Conservation (phyloP, 2,888 invertebrate species). For the Sthenelais limicola region DNA sequence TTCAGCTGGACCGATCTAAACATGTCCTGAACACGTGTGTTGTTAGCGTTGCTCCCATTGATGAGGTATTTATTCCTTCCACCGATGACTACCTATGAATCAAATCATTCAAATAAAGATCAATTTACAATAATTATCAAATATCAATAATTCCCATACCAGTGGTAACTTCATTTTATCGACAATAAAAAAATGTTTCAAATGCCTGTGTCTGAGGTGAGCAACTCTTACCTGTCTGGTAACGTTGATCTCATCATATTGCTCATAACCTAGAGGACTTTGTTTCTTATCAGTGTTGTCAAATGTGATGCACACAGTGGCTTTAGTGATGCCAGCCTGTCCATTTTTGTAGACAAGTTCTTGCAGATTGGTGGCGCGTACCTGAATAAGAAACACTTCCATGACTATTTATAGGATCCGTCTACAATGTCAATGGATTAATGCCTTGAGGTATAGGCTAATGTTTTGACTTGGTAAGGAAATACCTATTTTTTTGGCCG, state of each 20-base stretch:
- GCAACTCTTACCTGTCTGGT: slow-evolving; percentile 76
- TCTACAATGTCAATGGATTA: no score
- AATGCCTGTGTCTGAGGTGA: neutral
- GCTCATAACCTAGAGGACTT: slow-evolving; percentile 92
- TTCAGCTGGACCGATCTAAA: slow-evolving; percentile 98
- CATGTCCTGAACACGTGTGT: slow-evolving; percentile 91
- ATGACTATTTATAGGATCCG: no score
- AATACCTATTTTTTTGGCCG: no score
- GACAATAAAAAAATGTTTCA: neutral
- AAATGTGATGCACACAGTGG: slow-evolving; percentile 95
- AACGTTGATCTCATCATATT: slow-evolving; percentile 90
- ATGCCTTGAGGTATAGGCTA: no score
- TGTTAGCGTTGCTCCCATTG: slow-evolving; percentile 91
- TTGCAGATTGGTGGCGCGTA: slow-evolving; percentile 89
- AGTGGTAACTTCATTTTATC: neutral
- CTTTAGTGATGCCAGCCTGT: slow-evolving; percentile 95
- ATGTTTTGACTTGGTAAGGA: no score
- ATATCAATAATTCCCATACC: neutral
- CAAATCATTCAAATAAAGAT: neutral
- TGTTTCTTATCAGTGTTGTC: slow-evolving; percentile 87
- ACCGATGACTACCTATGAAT: slow-evolving; percentile 82
- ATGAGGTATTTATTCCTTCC: slow-evolving; percentile 85
- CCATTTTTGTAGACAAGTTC: slow-evolving; percentile 99
- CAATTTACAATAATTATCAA: neutral
- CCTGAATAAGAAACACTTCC: slow-evolving; percentile 76